Evolutionary conservation across 2,888 invertebrate genomes (phyloP).

Genomic region (Ormia ochracea): DNA sequence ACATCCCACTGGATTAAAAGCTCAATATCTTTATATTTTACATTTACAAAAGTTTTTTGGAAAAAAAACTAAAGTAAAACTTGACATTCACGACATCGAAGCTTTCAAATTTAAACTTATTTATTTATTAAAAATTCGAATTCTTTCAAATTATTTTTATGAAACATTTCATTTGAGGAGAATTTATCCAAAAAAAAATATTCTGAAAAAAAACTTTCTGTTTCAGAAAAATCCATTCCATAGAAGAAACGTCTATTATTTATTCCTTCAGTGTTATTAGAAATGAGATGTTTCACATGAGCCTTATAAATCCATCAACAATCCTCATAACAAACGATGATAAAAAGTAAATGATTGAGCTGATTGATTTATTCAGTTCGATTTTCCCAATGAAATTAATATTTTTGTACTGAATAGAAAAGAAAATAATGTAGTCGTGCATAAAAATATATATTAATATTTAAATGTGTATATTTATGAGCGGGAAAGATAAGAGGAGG

Average conservation of each 20-base stretch:
- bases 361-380: constrained; percentile 40
- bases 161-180: no score
- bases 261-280: background rate
- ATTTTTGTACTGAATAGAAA: constrained; percentile 22
- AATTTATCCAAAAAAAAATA: background rate
- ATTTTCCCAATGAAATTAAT: constrained; percentile 11
- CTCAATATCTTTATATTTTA: no score
- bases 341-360: constrained; percentile 38
- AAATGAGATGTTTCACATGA: constrained; percentile 20
- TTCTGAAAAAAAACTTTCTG: background rate
- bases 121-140: no score
- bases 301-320: constrained; percentile 42
- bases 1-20: no score
- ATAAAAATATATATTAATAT: background rate
- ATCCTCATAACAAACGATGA: constrained; percentile 17
- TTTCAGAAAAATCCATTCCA: background rate
- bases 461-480: background rate
- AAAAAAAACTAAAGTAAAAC: no score
- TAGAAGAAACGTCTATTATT: background rate
- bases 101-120: no score
- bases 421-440: background rate
- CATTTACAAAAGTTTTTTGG: no score
- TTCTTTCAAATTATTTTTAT: no score
- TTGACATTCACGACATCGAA: no score
- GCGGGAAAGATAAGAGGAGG: no score